Percentiles rank a stretch among this genome's conserved stretches.
These are phyloP conservation scores for Erythrocercus mccallii DNA, from an alignment of 2,113 vertebrate species.

Conservation along the genomic window DNA sequence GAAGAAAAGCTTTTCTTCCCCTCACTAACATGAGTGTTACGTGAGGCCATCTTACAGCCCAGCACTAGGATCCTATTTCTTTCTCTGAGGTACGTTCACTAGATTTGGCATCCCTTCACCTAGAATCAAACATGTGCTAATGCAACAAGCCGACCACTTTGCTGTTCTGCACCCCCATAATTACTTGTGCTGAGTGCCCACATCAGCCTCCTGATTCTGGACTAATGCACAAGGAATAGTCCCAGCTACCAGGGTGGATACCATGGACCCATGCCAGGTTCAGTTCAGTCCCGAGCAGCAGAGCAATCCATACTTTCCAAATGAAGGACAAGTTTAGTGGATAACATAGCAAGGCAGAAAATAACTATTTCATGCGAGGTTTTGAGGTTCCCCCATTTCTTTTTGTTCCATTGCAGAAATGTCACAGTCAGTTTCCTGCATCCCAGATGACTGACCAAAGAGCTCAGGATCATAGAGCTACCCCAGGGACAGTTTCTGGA, in stretches of 20 bases:
- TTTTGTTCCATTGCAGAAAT: neutral
- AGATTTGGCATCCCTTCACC: neutral
- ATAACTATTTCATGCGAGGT: neutral
- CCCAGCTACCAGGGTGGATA: neutral
- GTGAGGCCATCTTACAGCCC: neutral
- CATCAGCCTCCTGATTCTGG: neutral
- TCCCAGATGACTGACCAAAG: slow-evolving; percentile 22
- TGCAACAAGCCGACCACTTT: neutral
- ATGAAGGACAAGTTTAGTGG: neutral
- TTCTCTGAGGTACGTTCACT: neutral
- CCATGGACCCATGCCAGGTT: neutral
- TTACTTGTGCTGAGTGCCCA: neutral
- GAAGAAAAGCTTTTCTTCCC: neutral
- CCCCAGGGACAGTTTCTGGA: neutral
- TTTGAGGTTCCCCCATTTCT: neutral
- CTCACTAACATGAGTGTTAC: accelerated
- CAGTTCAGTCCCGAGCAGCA: neutral
- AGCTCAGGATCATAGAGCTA: neutral
- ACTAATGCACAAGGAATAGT: neutral
- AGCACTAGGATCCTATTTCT: neutral
- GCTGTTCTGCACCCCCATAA: neutral
- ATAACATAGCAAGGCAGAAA: neutral
- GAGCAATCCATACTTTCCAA: neutral
- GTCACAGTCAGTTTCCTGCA: neutral
- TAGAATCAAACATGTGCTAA: neutral